Evolutionary conservation across 30 jellyfish, hydroid and myxozoan genomes (phyloP), one percentile per base, ranked within the genome.

Genomic region (Aurelia aurita complex sp. Pacific): DNA sequence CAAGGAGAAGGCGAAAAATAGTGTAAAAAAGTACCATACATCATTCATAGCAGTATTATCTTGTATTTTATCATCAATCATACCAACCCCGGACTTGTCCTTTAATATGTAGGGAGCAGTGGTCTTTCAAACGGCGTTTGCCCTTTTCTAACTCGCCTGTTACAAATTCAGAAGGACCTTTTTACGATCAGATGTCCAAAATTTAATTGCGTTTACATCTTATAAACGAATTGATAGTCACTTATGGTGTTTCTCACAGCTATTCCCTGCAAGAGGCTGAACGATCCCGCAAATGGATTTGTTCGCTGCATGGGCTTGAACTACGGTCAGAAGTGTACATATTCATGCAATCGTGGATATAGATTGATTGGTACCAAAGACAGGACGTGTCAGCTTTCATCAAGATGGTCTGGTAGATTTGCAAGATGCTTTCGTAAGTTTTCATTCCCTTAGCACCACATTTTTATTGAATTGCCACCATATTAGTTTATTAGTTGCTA

Each of bases 391-490:
- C 85, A 77, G 91, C 73, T 74, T 1, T 52, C 85, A 10, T 89
- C 97, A 15, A 74, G 92, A 75, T 89, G 97, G 97, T 29, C 92
- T 13, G 91, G 82, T 54, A 66, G 32, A 4, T 74, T 57, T 0
- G 84, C 89, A 1, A 80, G 85, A 64, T 89, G 97, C 77, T 16
- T 10, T 5, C 90, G 97, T 89, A 74, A 62, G 97, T 80, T 32
- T 12, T 17, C 40, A 61, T 55, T 29, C 0, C 35, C 14, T 79
- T 17, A 0, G n/a, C 62, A 33, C 53, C 2, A 6, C 17, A 53
- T 52, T 53, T 35, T 2, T 9, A 17, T 15, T 23, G 18, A 14
- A 17, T 4, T 42, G 83, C 18, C 11, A 11, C 17, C 19, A 5
- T 11, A 2, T 3, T 73, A 4, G 3, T 4, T 29, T 73, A 13